Evolutionary conservation across 2,797 vertebrate species (phyloP), one percentile per base, ranked within the genome.

Genomic region (Gorsachius magnificus): DNA sequence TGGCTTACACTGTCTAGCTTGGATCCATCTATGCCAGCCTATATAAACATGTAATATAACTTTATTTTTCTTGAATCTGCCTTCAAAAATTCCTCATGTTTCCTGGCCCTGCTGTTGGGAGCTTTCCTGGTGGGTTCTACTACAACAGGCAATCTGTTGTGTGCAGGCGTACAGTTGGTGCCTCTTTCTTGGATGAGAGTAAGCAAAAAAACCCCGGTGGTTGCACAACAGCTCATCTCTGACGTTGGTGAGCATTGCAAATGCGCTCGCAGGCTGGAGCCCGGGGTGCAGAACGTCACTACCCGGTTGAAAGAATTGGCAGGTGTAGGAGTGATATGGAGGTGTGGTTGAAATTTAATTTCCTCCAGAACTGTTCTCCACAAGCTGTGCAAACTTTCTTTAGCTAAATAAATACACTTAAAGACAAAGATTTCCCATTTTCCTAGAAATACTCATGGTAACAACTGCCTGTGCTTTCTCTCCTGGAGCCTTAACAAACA

Each of bases 401-500:
- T 93, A 91, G 95, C 95, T 98, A 96, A 98, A 97, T 93, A 97
- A 98, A 98, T 88, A 97, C 86, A 65, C 95, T 95, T 96, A 92
- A 97, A 97, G 97, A 83, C 97, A 97, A 96, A 97, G 96, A 97
- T 97, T 97, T 98, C 41, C 41, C 41, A 16, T 43, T 43, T 43
- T 43, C 94, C 91, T 97, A 91, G 96, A 96, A 97, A 97, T 95
- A 61, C 92, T 85, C 60, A 13, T 94, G 95, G 97, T 96, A 96
- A 83, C 84, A 53, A 96, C 93, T 70, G 97, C 97, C 95, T 95
- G 95, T 71, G 97, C 97, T 89, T 94, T 94, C 87, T 63, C 96
- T 96, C 96, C 96, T 97, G 97, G 96, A 98, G 96, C 83, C 89
- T 97, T 97, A 96, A 97, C 93, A 97, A 97, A 94, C 93, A 96